Evolutionary conservation across 64 coral and sea anemone species (phyloP).

Genomic region (Pachyseris speciosa): DNA sequence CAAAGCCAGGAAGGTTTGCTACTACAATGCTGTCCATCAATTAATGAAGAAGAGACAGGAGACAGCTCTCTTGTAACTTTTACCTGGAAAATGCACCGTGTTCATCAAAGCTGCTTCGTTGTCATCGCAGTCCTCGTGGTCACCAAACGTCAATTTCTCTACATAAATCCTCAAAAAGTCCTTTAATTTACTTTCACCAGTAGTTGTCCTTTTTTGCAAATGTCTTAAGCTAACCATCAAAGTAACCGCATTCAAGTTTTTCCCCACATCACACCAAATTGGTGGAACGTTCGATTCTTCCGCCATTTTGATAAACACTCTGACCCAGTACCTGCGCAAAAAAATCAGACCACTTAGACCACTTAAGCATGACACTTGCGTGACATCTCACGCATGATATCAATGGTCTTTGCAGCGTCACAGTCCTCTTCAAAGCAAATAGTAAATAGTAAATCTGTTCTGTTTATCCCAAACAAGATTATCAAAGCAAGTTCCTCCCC

Average conservation of each 20-base stretch:
- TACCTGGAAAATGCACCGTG: constrained; percentile 9
- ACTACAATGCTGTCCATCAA: no score
- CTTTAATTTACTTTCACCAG: neutral
- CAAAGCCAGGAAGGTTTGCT: no score
- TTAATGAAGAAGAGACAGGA: neutral
- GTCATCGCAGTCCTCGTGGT: neutral
- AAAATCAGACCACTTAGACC: no score
- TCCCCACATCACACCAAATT: constrained; percentile 22
- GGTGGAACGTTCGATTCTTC: neutral
- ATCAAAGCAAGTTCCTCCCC: no score
- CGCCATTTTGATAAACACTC: neutral
- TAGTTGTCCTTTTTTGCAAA: neutral
- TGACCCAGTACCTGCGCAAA: neutral
- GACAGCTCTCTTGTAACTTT: no score
- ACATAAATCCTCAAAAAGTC: neutral
- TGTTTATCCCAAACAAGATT: no score
- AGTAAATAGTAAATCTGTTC: no score
- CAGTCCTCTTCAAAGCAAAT: no score
- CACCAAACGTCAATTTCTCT: neutral
- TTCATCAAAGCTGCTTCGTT: neutral
- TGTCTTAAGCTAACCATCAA: neutral
- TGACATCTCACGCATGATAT: no score
- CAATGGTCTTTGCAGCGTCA: no score
- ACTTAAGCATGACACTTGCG: no score
- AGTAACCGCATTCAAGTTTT: constrained; percentile 19